Conservation (phyloP, 1,140 invertebrate species). For the Papilio polyxenes region DNA sequence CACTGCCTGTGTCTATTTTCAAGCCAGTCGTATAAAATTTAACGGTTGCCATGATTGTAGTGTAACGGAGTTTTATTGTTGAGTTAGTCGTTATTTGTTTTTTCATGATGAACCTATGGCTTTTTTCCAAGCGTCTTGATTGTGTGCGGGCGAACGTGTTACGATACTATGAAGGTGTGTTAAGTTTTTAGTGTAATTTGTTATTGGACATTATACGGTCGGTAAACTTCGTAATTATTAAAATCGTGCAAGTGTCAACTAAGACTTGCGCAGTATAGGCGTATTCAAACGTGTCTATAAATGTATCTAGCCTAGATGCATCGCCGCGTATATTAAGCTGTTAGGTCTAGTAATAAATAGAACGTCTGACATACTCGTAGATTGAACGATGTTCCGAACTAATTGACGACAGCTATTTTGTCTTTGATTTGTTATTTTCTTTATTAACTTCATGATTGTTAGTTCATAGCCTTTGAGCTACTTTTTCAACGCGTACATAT, state of each 20-base stretch:
- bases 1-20: neutral
- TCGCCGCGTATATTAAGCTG: slow-evolving; percentile 18
- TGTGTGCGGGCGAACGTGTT: neutral
- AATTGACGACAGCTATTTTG: slow-evolving; percentile 1
- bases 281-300: neutral
- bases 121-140: neutral
- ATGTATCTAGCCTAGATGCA: slow-evolving; percentile 31
- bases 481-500: too few species aligned
- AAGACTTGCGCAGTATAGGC: neutral
- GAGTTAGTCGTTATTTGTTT: neutral
- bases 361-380: slow-evolving; percentile 17
- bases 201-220: neutral
- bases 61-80: slow-evolving; percentile 40
- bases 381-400: neutral
- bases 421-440: neutral
- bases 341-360: slow-evolving; percentile 29
- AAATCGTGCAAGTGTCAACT: neutral
- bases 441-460: neutral
- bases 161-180: slow-evolving; percentile 22
- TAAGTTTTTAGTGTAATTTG: neutral
- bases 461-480: neutral
- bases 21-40: slow-evolving; percentile 39
- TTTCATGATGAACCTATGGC: slow-evolving; percentile 1
- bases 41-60: slow-evolving; percentile 39
- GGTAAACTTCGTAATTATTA: neutral